These are phyloP conservation scores for Eidolon helvum DNA, from an alignment of 2,113 vertebrate species.

Conservation along the genomic window DNA sequence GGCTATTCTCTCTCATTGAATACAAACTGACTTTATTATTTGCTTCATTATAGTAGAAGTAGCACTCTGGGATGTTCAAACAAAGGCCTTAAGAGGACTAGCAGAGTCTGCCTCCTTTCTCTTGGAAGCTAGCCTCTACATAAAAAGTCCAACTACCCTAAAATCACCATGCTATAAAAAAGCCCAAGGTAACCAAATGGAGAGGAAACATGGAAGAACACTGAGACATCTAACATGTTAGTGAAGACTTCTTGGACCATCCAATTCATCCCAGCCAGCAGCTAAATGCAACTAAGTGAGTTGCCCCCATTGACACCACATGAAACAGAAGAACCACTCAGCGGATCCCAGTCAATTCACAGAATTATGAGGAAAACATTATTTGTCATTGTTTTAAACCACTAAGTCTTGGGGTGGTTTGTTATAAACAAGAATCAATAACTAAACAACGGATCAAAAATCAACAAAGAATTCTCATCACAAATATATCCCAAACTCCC, in stretches of 20 bases:
- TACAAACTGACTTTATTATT: neutral
- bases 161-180: neutral
- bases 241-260: neutral
- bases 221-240: accelerated
- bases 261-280: neutral
- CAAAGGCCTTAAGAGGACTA: neutral
- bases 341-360: neutral
- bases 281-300: neutral
- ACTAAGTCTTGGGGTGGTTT: neutral
- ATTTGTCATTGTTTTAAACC: neutral
- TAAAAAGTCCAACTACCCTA: neutral
- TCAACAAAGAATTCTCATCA: neutral
- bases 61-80: neutral
- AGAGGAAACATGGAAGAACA: neutral
- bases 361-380: neutral
- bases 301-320: neutral
- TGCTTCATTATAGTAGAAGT: neutral
- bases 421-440: neutral
- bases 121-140: neutral
- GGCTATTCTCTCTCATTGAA: neutral
- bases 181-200: neutral
- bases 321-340: neutral
- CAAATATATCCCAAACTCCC: neutral
- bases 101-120: neutral
- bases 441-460: neutral